A percentile compares a stretch with the other conserved stretches of the same genome.
phyloP scores from a whole-genome alignment of 2,888 invertebrate genomes.

The Volucella bombylans region DNA sequence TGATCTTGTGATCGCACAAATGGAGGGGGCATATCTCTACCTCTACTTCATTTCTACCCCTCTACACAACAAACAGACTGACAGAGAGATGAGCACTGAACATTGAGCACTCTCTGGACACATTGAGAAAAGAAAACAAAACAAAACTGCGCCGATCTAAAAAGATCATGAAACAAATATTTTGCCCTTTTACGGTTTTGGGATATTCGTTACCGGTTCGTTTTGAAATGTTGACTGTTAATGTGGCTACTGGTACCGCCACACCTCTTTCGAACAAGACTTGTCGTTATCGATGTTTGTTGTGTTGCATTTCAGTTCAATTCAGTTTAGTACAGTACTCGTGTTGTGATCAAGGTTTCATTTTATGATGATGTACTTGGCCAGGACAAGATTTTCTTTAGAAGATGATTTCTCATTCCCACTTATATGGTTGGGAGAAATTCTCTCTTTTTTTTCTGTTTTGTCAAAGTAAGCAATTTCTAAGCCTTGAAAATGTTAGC shows the following conservation, averaged over 20 bases:
- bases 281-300: slow-evolving; percentile 28
- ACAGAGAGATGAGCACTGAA: neutral
- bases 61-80: slow-evolving; percentile 4
- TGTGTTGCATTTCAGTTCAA: neutral
- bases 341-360: slow-evolving; percentile 57
- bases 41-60: slow-evolving; percentile 41
- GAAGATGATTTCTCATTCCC: slow-evolving; percentile 27
- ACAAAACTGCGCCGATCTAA: slow-evolving; percentile 28
- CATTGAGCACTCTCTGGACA: neutral
- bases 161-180: slow-evolving; percentile 70
- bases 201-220: slow-evolving; percentile 59
- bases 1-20: slow-evolving; percentile 49
- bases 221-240: slow-evolving; percentile 26
- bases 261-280: slow-evolving; percentile 62
- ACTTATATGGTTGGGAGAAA: slow-evolving; percentile 62
- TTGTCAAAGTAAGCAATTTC: slow-evolving; percentile 11
- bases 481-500: slow-evolving; percentile 38
- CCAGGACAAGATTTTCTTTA: slow-evolving; percentile 52
- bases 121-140: slow-evolving; percentile 6
- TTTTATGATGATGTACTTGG: slow-evolving; percentile 60
- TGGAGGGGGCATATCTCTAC: slow-evolving; percentile 57
- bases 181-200: slow-evolving; percentile 68
- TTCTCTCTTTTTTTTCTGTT: slow-evolving; percentile 26
- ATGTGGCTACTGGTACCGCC: slow-evolving; percentile 57
- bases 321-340: neutral